phyloP scores from a whole-genome alignment of 2,113 vertebrate genomes.

The Nothobranchius kuhntae region DNA sequence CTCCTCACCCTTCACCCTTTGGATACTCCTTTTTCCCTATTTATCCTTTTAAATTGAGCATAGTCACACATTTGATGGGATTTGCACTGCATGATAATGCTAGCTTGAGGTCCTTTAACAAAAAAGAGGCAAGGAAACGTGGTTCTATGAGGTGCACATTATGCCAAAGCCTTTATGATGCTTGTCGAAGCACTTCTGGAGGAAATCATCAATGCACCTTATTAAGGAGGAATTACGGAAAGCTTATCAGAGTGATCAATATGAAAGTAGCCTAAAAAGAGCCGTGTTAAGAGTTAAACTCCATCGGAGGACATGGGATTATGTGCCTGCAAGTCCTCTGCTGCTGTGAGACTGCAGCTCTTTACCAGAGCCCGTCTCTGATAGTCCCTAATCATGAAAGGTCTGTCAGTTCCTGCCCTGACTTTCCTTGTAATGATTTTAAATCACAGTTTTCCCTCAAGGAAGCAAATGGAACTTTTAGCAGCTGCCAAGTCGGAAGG shows the following conservation, averaged over 20 bases:
- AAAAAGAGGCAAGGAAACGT: constrained; percentile 12
- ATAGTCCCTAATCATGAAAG: constrained; percentile 69
- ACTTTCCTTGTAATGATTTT: constrained; percentile 71
- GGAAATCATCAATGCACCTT: constrained; percentile 12
- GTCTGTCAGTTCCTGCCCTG: constrained; percentile 63
- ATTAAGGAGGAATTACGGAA: constrained; percentile 37
- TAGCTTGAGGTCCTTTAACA: constrained; percentile 46
- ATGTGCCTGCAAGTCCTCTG: constrained; percentile 67
- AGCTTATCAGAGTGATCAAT: constrained; percentile 52
- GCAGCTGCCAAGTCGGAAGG: constrained; percentile 49
- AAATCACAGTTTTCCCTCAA: constrained; percentile 70
- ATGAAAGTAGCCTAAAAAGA: constrained; percentile 51
- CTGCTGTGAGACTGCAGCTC: constrained; percentile 66
- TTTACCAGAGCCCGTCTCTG: constrained; percentile 60
- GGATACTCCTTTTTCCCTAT: constrained; percentile 51
- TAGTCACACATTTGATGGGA: constrained; percentile 54
- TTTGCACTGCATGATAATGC: constrained; percentile 38
- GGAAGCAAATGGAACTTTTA: constrained; percentile 51
- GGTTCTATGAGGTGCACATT: neutral
- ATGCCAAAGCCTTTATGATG: constrained; percentile 17
- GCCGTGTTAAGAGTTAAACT: constrained; percentile 40
- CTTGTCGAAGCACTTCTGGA: constrained; percentile 26
- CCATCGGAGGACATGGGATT: constrained; percentile 56
- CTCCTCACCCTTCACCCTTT: constrained; percentile 9
- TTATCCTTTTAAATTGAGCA: constrained; percentile 41